These are phyloP conservation scores for Seira sanloemensis DNA, from an alignment of 2,888 invertebrate genomes.

Conservation along the genomic window DNA sequence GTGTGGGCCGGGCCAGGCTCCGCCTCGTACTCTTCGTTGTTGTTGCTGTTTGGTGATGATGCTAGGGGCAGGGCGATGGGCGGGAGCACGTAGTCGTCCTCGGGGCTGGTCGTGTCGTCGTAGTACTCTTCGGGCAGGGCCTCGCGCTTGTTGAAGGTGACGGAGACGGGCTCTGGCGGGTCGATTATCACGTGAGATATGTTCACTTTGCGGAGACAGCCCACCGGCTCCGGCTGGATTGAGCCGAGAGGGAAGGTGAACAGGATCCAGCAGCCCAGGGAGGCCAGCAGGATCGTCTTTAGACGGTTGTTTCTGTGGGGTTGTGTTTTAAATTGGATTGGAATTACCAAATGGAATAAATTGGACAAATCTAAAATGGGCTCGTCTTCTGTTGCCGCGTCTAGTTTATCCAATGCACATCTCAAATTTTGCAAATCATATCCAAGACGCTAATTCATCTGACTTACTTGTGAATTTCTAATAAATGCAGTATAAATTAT, in stretches of 20 bases:
- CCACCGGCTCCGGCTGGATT: conserved; percentile 94
- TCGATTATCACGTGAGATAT: conserved; percentile 79
- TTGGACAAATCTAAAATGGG: no score
- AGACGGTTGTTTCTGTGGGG: conserved; percentile 87
- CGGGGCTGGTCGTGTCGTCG: not conserved
- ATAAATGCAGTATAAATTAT: no score
- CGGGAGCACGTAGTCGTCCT: conserved; percentile 15
- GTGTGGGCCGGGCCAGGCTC: conserved; percentile 54
- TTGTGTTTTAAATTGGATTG: conserved; percentile 27
- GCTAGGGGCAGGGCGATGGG: conserved; percentile 32
- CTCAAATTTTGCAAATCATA: no score
- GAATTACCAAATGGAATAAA: not conserved
- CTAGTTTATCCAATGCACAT: no score
- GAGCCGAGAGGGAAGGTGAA: conserved; percentile 97
- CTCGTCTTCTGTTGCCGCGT: no score
- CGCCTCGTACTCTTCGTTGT: not conserved
- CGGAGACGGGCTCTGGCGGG: conserved; percentile 57
- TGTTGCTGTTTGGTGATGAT: not conserved
- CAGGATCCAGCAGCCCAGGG: conserved; percentile 95
- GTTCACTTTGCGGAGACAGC: conserved; percentile 85
- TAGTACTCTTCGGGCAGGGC: conserved; percentile 45
- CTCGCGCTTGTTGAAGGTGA: conserved; percentile 60
- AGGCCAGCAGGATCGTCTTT: conserved; percentile 90
- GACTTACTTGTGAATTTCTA: no score
- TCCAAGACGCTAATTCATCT: no score